Percentiles rank a stretch among this genome's conserved stretches.
Conservation (phyloP, 2,888 invertebrate species). For the Ectemnius cavifrons region DNA sequence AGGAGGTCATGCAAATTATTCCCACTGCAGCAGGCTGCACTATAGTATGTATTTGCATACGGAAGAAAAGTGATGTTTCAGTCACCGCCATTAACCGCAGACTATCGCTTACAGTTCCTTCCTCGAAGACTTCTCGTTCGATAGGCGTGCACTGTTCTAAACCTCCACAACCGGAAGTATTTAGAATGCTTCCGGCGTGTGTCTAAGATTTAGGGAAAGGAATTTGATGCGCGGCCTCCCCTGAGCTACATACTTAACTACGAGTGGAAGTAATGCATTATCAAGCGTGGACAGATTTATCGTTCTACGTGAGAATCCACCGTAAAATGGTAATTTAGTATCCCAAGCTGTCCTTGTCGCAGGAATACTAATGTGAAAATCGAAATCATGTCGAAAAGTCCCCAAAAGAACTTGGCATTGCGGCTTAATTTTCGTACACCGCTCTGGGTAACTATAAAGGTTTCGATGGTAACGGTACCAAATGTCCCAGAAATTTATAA, state of each 20-base stretch:
- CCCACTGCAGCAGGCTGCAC: slow-evolving; percentile 22
- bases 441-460: slow-evolving; percentile 1
- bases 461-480: slow-evolving; percentile 43
- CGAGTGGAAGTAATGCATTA: slow-evolving; percentile 3
- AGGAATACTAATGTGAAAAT: slow-evolving; percentile 1
- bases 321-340: background rate
- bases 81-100: slow-evolving; percentile 16
- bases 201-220: no score
- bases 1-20: slow-evolving; percentile 39
- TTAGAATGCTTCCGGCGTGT: no score
- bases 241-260: background rate
- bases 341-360: background rate
- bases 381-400: slow-evolving; percentile 19
- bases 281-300: background rate
- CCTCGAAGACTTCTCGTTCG: slow-evolving; percentile 14
- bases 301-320: slow-evolving; percentile 7
- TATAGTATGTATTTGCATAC: slow-evolving; percentile 18
- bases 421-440: background rate
- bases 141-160: no score
- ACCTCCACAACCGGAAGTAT: no score
- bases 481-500: slow-evolving; percentile 22
- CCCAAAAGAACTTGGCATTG: slow-evolving; percentile 10
- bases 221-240: no score
- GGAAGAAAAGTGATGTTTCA: slow-evolving; percentile 41
- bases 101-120: slow-evolving; percentile 31